Conservation (phyloP, 92 coral and sea anemone genomes). For the Parazoanthus swiftii region DNA sequence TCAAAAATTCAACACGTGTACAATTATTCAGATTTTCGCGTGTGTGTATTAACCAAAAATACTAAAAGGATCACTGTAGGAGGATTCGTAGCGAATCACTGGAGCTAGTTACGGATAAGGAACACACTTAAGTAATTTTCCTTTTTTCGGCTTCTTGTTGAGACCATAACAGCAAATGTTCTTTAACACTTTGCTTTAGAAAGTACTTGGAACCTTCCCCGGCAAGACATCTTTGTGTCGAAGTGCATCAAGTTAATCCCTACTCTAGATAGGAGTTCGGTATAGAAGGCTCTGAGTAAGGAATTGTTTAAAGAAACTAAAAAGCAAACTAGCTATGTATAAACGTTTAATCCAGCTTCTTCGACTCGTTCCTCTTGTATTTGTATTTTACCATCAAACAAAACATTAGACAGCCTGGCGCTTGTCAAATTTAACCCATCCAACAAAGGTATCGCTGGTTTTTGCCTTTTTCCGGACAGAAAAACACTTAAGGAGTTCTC, state of each 20-base stretch:
- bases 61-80: not conserved
- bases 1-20: not conserved
- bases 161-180: not conserved
- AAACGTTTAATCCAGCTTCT: too few species aligned
- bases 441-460: not conserved
- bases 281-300: not conserved
- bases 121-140: not conserved
- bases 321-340: too few species aligned
- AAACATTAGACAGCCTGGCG: not conserved
- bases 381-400: not conserved
- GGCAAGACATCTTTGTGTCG: not conserved
- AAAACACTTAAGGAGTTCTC: not conserved
- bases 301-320: not conserved
- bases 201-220: too few species aligned
- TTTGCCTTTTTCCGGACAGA: not conserved
- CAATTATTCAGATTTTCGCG: not conserved
- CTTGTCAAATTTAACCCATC: not conserved
- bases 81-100: not conserved
- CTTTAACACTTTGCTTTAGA: too few species aligned
- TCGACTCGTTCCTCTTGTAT: not conserved
- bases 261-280: not conserved
- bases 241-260: not conserved
- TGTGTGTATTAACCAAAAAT: not conserved
- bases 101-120: not conserved
- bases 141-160: not conserved